These are phyloP conservation scores for Clarias macrocephalus DNA, from an alignment of 2,113 vertebrate genomes.

Conservation along the genomic window DNA sequence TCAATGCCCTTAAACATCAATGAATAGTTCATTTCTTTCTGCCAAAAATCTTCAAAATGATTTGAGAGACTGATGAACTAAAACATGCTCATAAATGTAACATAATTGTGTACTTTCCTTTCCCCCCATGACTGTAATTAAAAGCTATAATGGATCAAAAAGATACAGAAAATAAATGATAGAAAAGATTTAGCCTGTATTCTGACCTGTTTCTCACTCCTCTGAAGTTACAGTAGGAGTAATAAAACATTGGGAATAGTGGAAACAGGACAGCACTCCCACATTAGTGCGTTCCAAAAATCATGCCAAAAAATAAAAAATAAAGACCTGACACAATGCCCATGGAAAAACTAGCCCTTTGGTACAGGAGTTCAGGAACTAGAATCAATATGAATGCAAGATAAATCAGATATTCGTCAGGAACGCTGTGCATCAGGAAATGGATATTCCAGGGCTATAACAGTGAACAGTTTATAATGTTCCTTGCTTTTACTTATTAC, in stretches of 20 bases:
- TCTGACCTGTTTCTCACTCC: slow-evolving; percentile 57
- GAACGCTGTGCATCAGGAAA: not conserved
- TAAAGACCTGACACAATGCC: slow-evolving; percentile 67
- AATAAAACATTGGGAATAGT: slow-evolving; percentile 33
- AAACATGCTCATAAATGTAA: not conserved
- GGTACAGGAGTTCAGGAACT: not conserved
- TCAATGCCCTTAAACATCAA: not conserved
- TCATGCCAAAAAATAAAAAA: slow-evolving; percentile 58
- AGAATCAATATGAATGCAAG: not conserved
- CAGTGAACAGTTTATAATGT: not conserved
- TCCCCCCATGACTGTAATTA: not conserved
- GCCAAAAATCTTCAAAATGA: not conserved
- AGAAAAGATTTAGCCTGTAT: not conserved
- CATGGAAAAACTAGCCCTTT: slow-evolving; percentile 59
- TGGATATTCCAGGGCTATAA: not conserved
- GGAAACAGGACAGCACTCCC: slow-evolving; percentile 61
- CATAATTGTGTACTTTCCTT: not conserved
- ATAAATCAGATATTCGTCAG: slow-evolving; percentile 1
- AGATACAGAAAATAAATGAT: not conserved
- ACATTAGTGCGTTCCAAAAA: slow-evolving; percentile 63
- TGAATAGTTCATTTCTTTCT: not conserved
- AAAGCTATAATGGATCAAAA: not conserved
- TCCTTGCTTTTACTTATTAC: not conserved
- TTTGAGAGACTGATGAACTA: not conserved
- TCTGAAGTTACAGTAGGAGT: slow-evolving; percentile 44